Base-by-base conservation (phyloP, 2,113 vertebrate species). In the Albula glossodonta region DNA sequence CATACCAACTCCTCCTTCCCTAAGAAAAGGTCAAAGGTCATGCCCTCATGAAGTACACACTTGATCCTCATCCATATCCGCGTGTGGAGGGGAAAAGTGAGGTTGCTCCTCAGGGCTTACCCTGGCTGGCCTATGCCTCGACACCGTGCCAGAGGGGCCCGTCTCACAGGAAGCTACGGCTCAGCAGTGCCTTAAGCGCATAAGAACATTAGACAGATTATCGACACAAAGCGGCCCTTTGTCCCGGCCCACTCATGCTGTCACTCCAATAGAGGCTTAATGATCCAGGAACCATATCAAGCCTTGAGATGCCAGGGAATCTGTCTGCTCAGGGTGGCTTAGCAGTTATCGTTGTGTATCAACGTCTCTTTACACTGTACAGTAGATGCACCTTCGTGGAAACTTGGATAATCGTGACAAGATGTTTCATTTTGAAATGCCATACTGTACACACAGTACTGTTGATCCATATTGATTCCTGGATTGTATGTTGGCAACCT, bases 121-220 rank as follows among this genome's bases (percentile, higher is more conserved):
- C 31, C 31, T 41, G 31, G 31, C 31, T 41, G 31, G 31, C 31
- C 31, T 41, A 1, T 41, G 31, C 60, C 0, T 5, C 60, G 15
- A 5, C 6, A 22, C 70, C 70, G 22, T 2, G 9, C 70, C 22
- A 11, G 1, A 31, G 5, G 25, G 60, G 60, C 83, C 25, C 5
- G 51, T 31, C 80, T 53, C 63, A 77, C 84, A 85, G 80, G 51
- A 51, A 70, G 51, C 78, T 48, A 25, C n/a, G 22, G 49, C 60
- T 81, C 15, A 57, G 79, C 74, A n/a, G 41, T 4, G 41, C 85
- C 82, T 51, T 80, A 85, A 86, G 74, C 83, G 48, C 80, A 41
- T 53, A 83, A 86, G 80, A 85, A 17, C 84, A 80, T 83, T 87
- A 81, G 78, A 87, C 52, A 60, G 81, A 84, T 84, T 84, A 63